phyloP scores from a whole-genome alignment of 37 sponge, comb jelly and placozoan species.

The Beroe forskalii region DNA sequence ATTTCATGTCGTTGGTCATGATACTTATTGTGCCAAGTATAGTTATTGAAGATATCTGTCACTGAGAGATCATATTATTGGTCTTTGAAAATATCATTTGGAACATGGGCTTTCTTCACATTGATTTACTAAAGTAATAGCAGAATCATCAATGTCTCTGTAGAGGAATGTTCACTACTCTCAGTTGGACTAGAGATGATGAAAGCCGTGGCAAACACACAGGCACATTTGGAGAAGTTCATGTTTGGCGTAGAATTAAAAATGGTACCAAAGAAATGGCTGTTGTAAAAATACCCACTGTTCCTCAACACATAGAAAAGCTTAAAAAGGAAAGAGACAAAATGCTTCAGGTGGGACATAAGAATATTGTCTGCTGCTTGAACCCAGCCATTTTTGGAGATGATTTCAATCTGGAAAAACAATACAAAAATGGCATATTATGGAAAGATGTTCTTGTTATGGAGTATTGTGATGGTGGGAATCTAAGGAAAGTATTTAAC shows the following conservation, averaged over 20 bases:
- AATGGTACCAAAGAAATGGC: slow-evolving; percentile 58
- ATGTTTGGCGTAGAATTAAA: slow-evolving; percentile 48
- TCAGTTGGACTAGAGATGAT: slow-evolving; percentile 51
- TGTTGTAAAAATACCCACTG: slow-evolving; percentile 54
- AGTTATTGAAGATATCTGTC: no score
- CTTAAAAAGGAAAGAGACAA: slow-evolving; percentile 47
- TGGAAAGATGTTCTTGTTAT: slow-evolving; percentile 63
- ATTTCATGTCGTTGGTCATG: no score
- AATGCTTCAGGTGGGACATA: slow-evolving; percentile 22
- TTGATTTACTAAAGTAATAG: no score
- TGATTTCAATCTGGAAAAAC: slow-evolving; percentile 54
- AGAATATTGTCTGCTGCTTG: slow-evolving; percentile 28
- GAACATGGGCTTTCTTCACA: no score
- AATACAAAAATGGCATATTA: slow-evolving; percentile 49
- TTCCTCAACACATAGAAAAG: slow-evolving; percentile 62
- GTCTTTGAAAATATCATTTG: no score
- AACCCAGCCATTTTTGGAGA: slow-evolving; percentile 19
- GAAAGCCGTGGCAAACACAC: slow-evolving; percentile 53
- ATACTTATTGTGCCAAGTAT: no score
- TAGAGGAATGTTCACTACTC: slow-evolving; percentile 17
- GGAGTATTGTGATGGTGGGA: slow-evolving; percentile 59
- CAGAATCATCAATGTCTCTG: no score
- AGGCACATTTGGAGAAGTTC: slow-evolving; percentile 60
- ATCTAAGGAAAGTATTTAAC: slow-evolving; percentile 47
- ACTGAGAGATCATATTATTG: no score